Evolutionary conservation across 2,113 vertebrate genomes (phyloP).

Genomic region (Tautogolabrus adspersus): DNA sequence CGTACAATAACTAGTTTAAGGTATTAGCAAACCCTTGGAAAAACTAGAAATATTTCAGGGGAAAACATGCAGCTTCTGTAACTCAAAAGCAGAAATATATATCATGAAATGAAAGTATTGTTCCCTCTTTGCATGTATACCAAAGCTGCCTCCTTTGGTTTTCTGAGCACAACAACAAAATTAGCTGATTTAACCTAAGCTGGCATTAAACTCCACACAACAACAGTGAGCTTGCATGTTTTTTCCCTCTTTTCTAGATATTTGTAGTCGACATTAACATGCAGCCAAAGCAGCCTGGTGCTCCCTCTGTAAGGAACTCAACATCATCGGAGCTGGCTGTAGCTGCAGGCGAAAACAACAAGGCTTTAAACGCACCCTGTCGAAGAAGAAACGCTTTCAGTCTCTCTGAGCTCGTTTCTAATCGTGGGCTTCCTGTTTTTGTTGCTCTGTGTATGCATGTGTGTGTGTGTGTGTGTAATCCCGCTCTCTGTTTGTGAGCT

Average conservation of each 20-base stretch:
- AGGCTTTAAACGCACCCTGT: constrained; percentile 73
- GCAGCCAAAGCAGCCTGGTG: constrained; percentile 59
- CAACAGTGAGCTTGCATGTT: constrained; percentile 66
- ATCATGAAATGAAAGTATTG: constrained; percentile 9
- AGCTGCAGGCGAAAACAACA: constrained; percentile 78
- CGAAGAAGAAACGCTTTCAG: constrained; percentile 72
- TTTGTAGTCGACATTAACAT: constrained; percentile 72
- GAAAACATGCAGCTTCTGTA: not conserved
- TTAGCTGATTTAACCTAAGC: constrained; percentile 66
- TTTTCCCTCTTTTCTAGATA: constrained; percentile 39
- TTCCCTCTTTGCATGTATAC: not conserved
- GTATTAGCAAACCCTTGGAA: not conserved
- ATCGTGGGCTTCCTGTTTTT: constrained; percentile 73
- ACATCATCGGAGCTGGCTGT: constrained; percentile 73
- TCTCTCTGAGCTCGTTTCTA: constrained; percentile 72
- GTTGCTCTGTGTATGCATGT: constrained; percentile 54
- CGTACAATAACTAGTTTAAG: not conserved
- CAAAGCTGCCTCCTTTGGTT: constrained; percentile 15
- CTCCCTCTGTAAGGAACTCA: constrained; percentile 63
- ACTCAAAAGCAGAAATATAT: constrained; percentile 6
- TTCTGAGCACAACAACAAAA: constrained; percentile 42
- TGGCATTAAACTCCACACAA: constrained; percentile 27
- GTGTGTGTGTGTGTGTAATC: constrained; percentile 32
- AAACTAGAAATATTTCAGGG: not conserved
- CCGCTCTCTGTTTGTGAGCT: constrained; percentile 36